Evolutionary conservation across 2,888 invertebrate genomes (phyloP).

Genomic region (Lycophotia porphyrea): DNA sequence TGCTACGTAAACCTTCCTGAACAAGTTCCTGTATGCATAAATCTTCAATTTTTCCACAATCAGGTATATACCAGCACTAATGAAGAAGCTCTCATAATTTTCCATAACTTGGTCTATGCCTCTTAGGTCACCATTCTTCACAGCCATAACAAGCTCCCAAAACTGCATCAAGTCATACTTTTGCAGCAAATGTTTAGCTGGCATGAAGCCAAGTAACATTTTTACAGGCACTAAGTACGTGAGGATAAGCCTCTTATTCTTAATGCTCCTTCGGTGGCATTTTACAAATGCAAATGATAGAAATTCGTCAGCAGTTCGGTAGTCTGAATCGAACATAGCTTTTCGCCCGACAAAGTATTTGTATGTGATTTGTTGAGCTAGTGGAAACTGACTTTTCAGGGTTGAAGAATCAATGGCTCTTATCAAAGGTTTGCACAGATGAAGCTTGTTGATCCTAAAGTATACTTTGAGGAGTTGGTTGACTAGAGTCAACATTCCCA

Average conservation of each 20-base stretch:
- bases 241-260: slow-evolving; percentile 97
- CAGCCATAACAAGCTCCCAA: slow-evolving; percentile 96
- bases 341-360: slow-evolving; percentile 99
- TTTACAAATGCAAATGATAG: slow-evolving; percentile 97
- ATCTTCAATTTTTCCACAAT: slow-evolving; percentile 99
- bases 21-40: slow-evolving; percentile 98
- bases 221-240: slow-evolving; percentile 99
- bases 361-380: slow-evolving; percentile 98
- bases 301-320: slow-evolving; percentile 97
- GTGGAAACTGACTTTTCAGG: slow-evolving; percentile 96
- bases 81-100: slow-evolving; percentile 97
- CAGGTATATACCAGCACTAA: slow-evolving; percentile 98
- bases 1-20: slow-evolving; percentile 96
- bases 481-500: slow-evolving; percentile 98
- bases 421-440: slow-evolving; percentile 98
- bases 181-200: slow-evolving; percentile 94
- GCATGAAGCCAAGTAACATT: slow-evolving; percentile 99
- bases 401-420: slow-evolving; percentile 98
- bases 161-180: slow-evolving; percentile 98
- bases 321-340: slow-evolving; percentile 99
- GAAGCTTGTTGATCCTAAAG: slow-evolving; percentile 97
- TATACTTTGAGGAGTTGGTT: slow-evolving; percentile 99
- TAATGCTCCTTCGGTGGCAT: slow-evolving; percentile 94
- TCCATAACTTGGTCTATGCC: slow-evolving; percentile 96
- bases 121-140: slow-evolving; percentile 96